phyloP scores from a whole-genome alignment of 2,113 vertebrate species.

The Diadophis punctatus region DNA sequence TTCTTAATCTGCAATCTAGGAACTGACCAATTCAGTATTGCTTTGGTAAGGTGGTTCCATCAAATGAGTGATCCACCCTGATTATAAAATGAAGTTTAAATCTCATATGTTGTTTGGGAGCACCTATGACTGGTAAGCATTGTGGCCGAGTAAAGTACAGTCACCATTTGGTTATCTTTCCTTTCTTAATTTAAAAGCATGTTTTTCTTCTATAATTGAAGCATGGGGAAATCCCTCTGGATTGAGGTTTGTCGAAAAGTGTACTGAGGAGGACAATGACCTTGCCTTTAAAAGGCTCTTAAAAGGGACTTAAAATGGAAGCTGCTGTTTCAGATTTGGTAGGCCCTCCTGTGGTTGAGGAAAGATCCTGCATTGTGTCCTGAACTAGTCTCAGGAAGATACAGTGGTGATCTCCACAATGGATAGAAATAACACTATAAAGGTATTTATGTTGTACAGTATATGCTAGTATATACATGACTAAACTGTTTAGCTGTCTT shows the following conservation, averaged over 20 bases:
- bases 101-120: background rate
- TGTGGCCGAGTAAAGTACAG: background rate
- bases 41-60: background rate
- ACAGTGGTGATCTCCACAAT: background rate
- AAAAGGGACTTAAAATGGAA: background rate
- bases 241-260: background rate
- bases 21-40: background rate
- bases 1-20: background rate
- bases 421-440: background rate
- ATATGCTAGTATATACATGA: background rate
- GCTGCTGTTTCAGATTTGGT: background rate
- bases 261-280: too few relatives aligned
- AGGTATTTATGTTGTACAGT: too few relatives aligned
- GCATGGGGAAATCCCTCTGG: background rate
- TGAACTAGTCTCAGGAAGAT: background rate
- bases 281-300: background rate
- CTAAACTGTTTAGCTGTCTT: background rate
- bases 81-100: background rate
- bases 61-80: background rate
- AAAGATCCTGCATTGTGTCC: background rate
- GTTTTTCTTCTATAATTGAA: background rate
- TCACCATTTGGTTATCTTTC: background rate
- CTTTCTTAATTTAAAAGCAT: background rate
- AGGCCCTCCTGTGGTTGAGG: conserved; percentile 8
- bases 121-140: background rate